Evolutionary conservation across 2,888 invertebrate species (phyloP).

Genomic region (Eucriotettix oculatus): DNA sequence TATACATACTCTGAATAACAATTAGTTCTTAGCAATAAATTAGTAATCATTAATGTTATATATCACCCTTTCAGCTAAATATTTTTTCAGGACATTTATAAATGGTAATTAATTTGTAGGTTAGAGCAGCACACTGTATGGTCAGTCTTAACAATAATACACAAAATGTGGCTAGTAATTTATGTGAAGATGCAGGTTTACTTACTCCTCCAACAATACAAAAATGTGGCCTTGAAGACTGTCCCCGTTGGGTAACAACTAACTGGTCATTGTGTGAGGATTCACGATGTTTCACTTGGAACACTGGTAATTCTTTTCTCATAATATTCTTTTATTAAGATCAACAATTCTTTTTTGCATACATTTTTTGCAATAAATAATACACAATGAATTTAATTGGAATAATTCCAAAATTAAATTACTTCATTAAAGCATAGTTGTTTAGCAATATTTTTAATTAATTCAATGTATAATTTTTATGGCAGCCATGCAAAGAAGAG

Average conservation of each 20-base stretch:
- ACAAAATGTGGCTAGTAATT: conserved; percentile 40
- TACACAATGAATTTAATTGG: too few species aligned
- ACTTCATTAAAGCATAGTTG: too few species aligned
- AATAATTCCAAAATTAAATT: too few species aligned
- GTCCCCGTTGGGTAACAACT: conserved; percentile 53
- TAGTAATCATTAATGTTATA: too few species aligned
- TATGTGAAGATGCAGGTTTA: conserved; percentile 55
- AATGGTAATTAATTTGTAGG: conserved; percentile 25
- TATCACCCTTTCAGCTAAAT: too few species aligned
- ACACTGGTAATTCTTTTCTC: conserved; percentile 34
- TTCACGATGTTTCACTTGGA: conserved; percentile 57
- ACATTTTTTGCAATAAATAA: too few species aligned
- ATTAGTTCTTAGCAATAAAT: too few species aligned
- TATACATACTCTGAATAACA: too few species aligned
- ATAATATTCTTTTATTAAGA: too few species aligned
- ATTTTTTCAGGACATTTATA: neutral
- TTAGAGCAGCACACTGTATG: conserved; percentile 55
- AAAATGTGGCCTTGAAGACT: conserved; percentile 48
- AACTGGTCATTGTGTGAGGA: conserved; percentile 57
- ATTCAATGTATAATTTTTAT: neutral
- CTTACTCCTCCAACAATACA: conserved; percentile 43
- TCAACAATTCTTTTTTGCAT: too few species aligned
- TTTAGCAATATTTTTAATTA: neutral
- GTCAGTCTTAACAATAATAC: conserved; percentile 39
- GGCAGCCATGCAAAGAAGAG: conserved; percentile 54